Base-by-base conservation (phyloP, 2,113 vertebrate species). In the Microcebus jonahi region DNA sequence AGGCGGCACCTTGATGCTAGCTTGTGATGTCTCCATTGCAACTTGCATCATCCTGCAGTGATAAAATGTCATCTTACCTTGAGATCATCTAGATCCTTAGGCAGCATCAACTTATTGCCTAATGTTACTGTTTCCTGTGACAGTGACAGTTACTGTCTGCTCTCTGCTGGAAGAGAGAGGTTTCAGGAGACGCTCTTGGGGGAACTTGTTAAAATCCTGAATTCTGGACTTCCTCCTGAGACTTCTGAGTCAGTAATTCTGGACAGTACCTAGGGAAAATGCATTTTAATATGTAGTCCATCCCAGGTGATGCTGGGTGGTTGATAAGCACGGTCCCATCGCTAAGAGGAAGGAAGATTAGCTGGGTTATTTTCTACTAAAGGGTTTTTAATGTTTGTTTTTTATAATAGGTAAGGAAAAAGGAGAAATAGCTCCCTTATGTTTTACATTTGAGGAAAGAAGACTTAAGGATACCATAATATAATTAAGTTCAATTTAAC, bases 381-480 rank as follows among this genome's bases (percentile, higher is more conserved):
- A 34, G 31, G 21, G 25, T 39, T 88, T 95, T 95, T 81, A 65
- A 57, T 80, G 11, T 70, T 36, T 36, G 65, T n/a, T 65, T 55
- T 83, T 36, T 67, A 17, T 75, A 55, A 82, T 82, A 86, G 39
- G 6, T 82, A 17, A 42, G 45, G 75, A 50, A 82, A 91, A 61
- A 63, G 25, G 86, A 95, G 53, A 82, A 87, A 91, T 5, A 57
- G 15, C 14, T 42, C 14, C 1, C 13, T 61, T 68, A 68, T 14
- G 21, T 94, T 87, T 95, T 88, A 85, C 21, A 65, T 88, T 88
- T 92, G 73, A 79, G 36, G 29, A 76, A 87, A 81, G 21, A 81
- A 91, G 65, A 65, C 20, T 55, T 80, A 57, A 50, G 20, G 77
- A 36, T 81, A 75, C 34, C 76, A 89, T 67, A 75, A 80, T 36